These are phyloP conservation scores for Prinia subflava DNA, from an alignment of 2,113 vertebrate species.

Conservation along the genomic window DNA sequence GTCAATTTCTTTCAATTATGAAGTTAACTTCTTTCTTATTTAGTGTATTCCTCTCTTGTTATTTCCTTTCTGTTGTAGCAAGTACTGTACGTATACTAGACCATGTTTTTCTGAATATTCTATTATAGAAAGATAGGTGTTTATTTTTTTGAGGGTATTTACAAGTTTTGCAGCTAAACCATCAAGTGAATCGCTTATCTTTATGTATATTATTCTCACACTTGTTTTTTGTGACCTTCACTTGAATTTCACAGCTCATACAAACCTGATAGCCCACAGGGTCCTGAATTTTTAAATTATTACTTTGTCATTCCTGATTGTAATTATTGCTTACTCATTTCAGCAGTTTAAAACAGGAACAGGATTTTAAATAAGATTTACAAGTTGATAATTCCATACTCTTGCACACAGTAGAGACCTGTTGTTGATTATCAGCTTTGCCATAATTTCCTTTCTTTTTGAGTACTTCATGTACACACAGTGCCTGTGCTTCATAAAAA, in stretches of 20 bases:
- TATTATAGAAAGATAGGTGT: not conserved
- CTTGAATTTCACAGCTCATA: not conserved
- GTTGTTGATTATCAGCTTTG: not conserved
- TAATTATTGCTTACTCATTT: not conserved
- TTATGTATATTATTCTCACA: rapidly evolving
- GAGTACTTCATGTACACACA: not conserved
- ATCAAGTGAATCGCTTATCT: not conserved
- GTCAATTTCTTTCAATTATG: not conserved
- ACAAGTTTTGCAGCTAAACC: not conserved
- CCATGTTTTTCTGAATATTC: not conserved
- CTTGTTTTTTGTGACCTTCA: not conserved
- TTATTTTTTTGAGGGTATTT: not conserved
- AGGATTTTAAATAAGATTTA: not conserved
- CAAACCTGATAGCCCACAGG: not conserved
- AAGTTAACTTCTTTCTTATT: not conserved
- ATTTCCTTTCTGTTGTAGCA: not conserved
- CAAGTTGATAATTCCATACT: not conserved
- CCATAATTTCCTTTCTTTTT: not conserved
- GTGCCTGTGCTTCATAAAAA: not conserved
- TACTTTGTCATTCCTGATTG: not conserved
- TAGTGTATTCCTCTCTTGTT: not conserved
- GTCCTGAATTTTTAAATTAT: not conserved
- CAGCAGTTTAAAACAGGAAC: not conserved
- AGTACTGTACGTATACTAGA: not conserved
- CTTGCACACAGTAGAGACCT: not conserved